Evolutionary conservation across 2,888 invertebrate genomes (phyloP), one percentile per base, ranked within the genome.

Genomic region (Druceiella hillmani): DNA sequence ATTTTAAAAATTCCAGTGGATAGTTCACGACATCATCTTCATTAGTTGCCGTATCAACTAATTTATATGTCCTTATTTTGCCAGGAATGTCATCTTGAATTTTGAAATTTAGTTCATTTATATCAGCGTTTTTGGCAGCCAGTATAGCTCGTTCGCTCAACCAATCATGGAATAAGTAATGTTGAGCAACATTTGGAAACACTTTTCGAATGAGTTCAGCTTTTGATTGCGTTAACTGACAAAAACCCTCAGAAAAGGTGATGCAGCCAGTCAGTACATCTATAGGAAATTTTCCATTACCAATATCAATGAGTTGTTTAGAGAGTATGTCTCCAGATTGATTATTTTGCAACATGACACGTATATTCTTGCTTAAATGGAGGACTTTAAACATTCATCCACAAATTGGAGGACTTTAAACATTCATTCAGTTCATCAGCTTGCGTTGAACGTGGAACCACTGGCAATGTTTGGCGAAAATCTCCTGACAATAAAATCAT

Each of bases 381-480:
- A 51, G 47, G 53, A 16, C 51, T 38, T 56, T 55, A 16, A n/a
- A 44, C 48, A 35, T 51, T 22, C 38, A 33, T 28, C 53, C 52
- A 53, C 38, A 53, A 41, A 50, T 22, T 41, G 20, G 54, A 56
- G 16, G 51, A 46, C 43, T 55, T 57, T 34, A 55, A 35, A 43
- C 54, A 55, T 43, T 52, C 53, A 44, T 57, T 58, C 10, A 57
- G 35, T 51, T 56, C 55, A 45, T 58, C 54, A 15, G 54, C 55
- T 40, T 29, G 41, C 28, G 44, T 49, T 48, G 46, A 43, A 13
- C 53, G 47, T 45, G 55, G 51, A 43, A 57, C 52, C 15, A 55
- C 52, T 43, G 54, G 53, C 25, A 56, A 40, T 42, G 54, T 54
- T 50, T 56, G 56, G 6, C 52, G 46, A 44, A 58, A 57, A 56